phyloP scores from a whole-genome alignment of 2,113 vertebrate species.

The Dicentrarchus labrax region DNA sequence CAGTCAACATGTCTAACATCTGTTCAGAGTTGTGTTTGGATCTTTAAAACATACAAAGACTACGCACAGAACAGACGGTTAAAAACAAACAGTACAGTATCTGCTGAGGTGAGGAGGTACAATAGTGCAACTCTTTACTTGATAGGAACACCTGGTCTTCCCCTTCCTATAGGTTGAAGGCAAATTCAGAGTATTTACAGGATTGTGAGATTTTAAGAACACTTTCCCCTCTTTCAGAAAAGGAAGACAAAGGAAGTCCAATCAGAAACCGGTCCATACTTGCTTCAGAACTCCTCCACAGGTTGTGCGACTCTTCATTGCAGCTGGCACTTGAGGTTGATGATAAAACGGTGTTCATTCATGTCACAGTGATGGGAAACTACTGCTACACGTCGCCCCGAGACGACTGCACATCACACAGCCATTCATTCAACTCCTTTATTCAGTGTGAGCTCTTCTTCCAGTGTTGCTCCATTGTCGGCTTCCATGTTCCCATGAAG shows the following conservation, averaged over 20 bases:
- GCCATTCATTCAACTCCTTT: not conserved
- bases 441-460: not conserved
- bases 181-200: not conserved
- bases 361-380: not conserved
- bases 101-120: slow-evolving; percentile 13
- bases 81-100: not conserved
- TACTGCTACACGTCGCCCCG: not conserved
- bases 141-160: not conserved
- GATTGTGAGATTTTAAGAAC: not conserved
- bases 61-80: not conserved
- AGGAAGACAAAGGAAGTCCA: not conserved
- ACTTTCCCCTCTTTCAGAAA: not conserved
- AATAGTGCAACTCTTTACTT: not conserved
- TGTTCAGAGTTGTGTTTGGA: not conserved
- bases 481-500: not conserved
- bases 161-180: not conserved
- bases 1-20: not conserved
- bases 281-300: not conserved
- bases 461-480: not conserved
- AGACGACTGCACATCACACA: not conserved
- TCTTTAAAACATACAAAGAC: not conserved
- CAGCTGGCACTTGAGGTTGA: slow-evolving; percentile 9
- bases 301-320: not conserved
- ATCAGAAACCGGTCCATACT: not conserved
- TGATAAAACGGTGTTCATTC: not conserved